Base-by-base conservation (phyloP, 2,888 invertebrate genomes). In the Lordiphosa fenestrarum region DNA sequence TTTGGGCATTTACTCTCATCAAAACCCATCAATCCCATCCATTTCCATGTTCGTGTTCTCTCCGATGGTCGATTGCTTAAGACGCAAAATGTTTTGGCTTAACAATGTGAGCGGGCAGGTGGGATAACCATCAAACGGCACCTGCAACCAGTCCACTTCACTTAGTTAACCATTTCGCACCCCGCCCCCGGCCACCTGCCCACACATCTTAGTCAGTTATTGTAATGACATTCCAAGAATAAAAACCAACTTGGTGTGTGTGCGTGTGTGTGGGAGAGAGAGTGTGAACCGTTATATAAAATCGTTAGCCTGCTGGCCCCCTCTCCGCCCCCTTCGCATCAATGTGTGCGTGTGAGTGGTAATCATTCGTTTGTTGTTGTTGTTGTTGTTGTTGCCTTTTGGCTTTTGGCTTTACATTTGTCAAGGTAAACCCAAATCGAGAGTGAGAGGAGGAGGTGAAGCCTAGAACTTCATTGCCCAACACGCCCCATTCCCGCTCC, bases 361-460 rank as follows among this genome's bases (percentile, higher is more conserved):
- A 73, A 68, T 70, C 58, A 59, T 66, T 59, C 51, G 49, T 69
- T 35, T 35, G 3, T 12, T 37, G 15, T 15, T 15, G 15, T 2
- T 15, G 15, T 2, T 15, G 10, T 25, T 12, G 35, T 15, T 66
- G 35, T 23, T 66, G 71, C 55, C 55, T 69, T 71, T 65, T 61
- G 53, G 77, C 55, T 69, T 71, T 65, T 61, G 53, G 77, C 68
- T 70, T 73, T 73, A 59, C 50, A 66, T 74, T 76, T 78, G 69
- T 66, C 83, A 82, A 78, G 83, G 83, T 78, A 63, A 82, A 62
- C 60, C 76, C 19, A 35, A 36, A 13, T 9, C 33, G 38, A 6
- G 30, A 25, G 12, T 21, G 19, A 12, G n/a, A 25, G 25, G n/a
- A 25, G 25, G 25, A 25, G 13, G 3, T n/a, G 25, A 38, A 44